Conservation (phyloP, 2,888 invertebrate species). For the Acleris cristana region DNA sequence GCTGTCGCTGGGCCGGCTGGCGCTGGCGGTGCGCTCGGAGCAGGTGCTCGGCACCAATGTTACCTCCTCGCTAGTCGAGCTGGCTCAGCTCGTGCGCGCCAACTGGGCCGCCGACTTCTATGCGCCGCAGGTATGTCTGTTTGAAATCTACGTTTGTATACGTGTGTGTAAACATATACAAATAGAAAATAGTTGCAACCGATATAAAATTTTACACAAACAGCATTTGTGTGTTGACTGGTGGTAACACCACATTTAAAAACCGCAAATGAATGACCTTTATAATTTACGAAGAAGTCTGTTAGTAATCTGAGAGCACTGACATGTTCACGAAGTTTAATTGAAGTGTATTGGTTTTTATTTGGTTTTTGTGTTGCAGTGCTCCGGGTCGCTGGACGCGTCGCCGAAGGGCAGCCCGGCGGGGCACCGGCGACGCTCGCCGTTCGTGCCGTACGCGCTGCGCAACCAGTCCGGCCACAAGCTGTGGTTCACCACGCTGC, state of each 20-base stretch:
- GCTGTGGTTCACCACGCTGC: conserved; percentile 93
- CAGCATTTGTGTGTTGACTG: no score
- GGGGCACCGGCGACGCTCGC: conserved; percentile 89
- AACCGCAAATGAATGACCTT: no score
- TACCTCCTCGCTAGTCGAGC: conserved; percentile 93
- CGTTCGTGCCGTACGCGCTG: conserved; percentile 97
- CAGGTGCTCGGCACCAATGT: conserved; percentile 93
- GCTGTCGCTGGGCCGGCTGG: conserved; percentile 84
- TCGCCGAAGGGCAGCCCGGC: conserved; percentile 81
- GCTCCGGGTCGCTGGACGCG: conserved; percentile 54
- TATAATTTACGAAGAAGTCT: no score
- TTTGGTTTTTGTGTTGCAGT: conserved; percentile 31
- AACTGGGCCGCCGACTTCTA: conserved; percentile 95
- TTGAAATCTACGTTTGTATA: no score
- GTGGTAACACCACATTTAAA: no score
- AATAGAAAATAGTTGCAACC: no score
- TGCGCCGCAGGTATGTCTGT: conserved; percentile 60
- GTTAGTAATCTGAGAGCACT: no score
- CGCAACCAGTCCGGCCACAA: conserved; percentile 95
- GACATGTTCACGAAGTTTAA: neutral
- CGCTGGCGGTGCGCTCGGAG: conserved; percentile 85
- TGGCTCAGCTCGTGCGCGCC: conserved; percentile 90
- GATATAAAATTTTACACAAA: no score
- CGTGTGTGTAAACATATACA: no score
- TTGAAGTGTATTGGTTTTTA: neutral